phyloP scores from a whole-genome alignment of 2,113 vertebrate species.

The Solea senegalensis region DNA sequence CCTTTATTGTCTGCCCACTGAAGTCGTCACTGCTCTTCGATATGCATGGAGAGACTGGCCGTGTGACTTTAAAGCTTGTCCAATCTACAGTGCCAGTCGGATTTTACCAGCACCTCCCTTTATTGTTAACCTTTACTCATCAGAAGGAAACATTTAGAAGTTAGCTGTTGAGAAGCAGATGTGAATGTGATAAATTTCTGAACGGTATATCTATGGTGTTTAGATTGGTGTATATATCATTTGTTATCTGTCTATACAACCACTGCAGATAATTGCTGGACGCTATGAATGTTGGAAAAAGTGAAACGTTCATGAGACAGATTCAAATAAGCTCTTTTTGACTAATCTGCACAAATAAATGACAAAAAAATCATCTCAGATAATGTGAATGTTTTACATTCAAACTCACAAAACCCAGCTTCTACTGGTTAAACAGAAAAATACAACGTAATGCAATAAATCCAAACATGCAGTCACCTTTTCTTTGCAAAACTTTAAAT shows the following conservation, averaged over 20 bases:
- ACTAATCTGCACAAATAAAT: conserved; percentile 36
- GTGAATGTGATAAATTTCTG: background rate
- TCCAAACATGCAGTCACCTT: background rate
- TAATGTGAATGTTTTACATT: background rate
- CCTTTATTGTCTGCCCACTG: conserved; percentile 35
- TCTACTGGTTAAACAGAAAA: background rate
- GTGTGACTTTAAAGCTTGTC: conserved; percentile 87
- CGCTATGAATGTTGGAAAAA: background rate
- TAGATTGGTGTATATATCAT: background rate
- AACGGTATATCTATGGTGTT: background rate
- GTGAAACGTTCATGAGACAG: background rate
- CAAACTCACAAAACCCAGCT: background rate
- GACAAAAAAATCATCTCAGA: background rate
- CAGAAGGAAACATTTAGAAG: background rate
- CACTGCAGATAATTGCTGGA: background rate
- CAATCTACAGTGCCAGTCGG: conserved; percentile 80
- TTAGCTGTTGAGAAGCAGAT: background rate
- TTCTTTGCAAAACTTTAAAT: background rate
- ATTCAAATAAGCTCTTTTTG: background rate
- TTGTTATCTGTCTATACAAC: background rate
- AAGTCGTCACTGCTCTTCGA: conserved; percentile 74
- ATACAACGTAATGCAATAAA: background rate
- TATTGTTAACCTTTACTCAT: conserved; percentile 4
- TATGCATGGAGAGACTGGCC: conserved; percentile 93
- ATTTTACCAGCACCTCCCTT: conserved; percentile 88